Conservation (phyloP, 1,140 invertebrate species). For the Drosophila teissieri region DNA sequence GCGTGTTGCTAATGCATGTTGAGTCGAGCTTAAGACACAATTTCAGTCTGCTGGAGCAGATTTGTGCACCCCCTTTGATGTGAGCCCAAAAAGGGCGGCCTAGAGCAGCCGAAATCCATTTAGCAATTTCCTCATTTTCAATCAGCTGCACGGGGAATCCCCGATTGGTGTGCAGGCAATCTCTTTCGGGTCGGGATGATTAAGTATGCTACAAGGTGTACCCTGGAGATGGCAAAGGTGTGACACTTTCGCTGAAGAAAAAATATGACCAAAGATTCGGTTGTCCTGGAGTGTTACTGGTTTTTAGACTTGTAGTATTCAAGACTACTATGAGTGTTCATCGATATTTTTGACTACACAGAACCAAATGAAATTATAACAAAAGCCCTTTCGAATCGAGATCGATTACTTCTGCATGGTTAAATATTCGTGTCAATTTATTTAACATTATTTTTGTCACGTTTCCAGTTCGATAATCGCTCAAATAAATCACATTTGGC, state of each 20-base stretch:
- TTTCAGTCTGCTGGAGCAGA: conserved; percentile 63
- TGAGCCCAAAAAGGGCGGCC: conserved; percentile 34
- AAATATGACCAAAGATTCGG: background rate
- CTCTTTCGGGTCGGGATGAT: conserved; percentile 25
- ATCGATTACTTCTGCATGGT: conserved; percentile 5
- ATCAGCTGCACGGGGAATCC: conserved; percentile 38
- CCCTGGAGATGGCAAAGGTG: conserved; percentile 10
- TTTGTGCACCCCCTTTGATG: conserved; percentile 62
- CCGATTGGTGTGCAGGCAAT: background rate
- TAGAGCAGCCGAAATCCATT: conserved; percentile 57
- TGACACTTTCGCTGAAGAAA: conserved; percentile 3
- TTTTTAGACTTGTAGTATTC: too few species aligned
- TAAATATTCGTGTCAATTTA: conserved; percentile 8
- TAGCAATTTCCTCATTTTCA: conserved; percentile 59
- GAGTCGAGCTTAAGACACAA: conserved; percentile 80
- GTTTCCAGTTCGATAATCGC: conserved; percentile 2
- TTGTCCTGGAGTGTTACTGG: too few species aligned
- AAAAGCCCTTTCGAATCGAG: background rate
- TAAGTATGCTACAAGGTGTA: conserved; percentile 22
- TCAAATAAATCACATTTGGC: conserved; percentile 18
- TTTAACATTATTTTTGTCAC: conserved; percentile 3
- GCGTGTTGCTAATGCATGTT: conserved; percentile 78
- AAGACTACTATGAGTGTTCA: background rate
- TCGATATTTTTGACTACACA: background rate
- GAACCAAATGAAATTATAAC: background rate